These are phyloP conservation scores for Campylomormyrus tamandua DNA, from an alignment of 2,113 vertebrate species.

Conservation along the genomic window DNA sequence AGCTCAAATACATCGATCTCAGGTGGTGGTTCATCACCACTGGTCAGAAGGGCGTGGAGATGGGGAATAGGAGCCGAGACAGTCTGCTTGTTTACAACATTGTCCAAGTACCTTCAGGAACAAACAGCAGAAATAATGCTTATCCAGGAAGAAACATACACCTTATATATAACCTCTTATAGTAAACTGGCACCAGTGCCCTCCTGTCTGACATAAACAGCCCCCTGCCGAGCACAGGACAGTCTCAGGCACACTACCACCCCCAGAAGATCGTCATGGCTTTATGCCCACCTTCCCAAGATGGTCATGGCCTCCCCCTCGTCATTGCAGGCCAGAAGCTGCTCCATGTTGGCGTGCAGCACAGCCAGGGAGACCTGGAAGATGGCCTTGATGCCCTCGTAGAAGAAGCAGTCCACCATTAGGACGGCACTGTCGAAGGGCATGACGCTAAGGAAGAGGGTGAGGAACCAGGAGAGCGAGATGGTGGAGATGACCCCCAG, in stretches of 20 bases:
- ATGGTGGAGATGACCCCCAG: constrained; percentile 93
- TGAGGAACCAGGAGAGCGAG: constrained; percentile 95
- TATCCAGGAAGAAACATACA: background rate
- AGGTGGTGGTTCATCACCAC: constrained; percentile 73
- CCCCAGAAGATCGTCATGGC: background rate
- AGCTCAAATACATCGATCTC: constrained; percentile 88
- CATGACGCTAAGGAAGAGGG: constrained; percentile 93
- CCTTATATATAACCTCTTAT: background rate
- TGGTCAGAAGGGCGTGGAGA: constrained; percentile 79
- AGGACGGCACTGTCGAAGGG: constrained; percentile 90
- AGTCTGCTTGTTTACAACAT: constrained; percentile 84
- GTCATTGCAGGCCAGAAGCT: constrained; percentile 76
- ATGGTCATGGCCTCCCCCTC: constrained; percentile 98
- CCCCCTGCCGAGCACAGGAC: background rate
- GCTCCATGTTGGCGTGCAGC: constrained; percentile 87
- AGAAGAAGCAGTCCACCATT: constrained; percentile 96
- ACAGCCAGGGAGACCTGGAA: constrained; percentile 90
- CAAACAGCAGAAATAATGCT: background rate
- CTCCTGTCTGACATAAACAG: background rate
- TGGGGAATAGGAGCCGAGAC: constrained; percentile 81
- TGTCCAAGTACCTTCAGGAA: constrained; percentile 79
- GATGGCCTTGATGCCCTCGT: constrained; percentile 90
- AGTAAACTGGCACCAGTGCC: background rate
- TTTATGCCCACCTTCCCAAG: constrained; percentile 76
- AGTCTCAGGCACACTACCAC: background rate